Evolutionary conservation across 2,113 vertebrate genomes (phyloP).

Genomic region (Gopherus flavomarginatus): DNA sequence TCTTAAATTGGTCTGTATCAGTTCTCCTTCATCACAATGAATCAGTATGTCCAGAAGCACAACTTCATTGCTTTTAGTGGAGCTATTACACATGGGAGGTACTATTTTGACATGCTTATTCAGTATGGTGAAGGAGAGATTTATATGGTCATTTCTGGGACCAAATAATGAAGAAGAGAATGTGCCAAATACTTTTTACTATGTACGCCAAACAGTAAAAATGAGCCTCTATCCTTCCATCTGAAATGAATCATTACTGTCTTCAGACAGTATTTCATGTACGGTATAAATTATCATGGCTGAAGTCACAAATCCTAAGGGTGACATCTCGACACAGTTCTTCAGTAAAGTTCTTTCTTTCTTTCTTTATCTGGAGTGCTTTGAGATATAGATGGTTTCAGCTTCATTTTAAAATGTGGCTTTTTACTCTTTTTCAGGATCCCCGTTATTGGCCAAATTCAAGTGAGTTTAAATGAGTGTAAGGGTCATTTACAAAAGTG

Average conservation of each 20-base stretch:
- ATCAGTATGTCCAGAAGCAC: background rate
- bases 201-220: background rate
- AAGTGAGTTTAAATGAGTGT: background rate
- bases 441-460: background rate
- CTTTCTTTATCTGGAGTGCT: background rate
- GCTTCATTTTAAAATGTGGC: background rate
- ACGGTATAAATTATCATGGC: background rate
- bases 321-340: background rate
- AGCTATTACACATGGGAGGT: background rate
- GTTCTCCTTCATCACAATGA: background rate
- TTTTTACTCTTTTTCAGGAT: background rate
- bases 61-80: conserved; percentile 36
- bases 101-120: conserved; percentile 25
- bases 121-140: conserved; percentile 32
- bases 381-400: background rate
- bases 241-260: conserved; percentile 5
- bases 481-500: background rate
- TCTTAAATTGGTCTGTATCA: background rate
- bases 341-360: background rate
- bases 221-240: background rate
- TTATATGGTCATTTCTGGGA: conserved; percentile 25
- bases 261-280: background rate
- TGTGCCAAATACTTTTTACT: background rate
- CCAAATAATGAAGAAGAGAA: background rate
- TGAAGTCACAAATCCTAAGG: background rate